Conservation (phyloP, 1,140 invertebrate genomes). For the Drosophila simulans region DNA sequence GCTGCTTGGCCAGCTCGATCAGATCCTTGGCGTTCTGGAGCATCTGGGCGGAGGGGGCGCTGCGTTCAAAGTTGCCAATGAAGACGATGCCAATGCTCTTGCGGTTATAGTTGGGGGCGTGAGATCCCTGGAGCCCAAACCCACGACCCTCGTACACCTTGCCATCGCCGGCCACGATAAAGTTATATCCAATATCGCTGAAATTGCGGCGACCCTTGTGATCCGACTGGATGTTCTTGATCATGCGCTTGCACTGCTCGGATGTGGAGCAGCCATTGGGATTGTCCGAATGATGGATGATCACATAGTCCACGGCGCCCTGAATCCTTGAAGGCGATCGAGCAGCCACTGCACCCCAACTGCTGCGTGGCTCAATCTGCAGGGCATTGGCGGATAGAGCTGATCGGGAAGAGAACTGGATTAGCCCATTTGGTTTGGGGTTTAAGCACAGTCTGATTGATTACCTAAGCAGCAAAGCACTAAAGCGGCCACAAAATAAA, state of each 20-base stretch:
- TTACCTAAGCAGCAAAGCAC: constrained; percentile 59
- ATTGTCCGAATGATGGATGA: constrained; percentile 90
- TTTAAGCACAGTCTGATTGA: constrained; percentile 24
- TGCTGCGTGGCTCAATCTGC: constrained; percentile 75
- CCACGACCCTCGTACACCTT: constrained; percentile 89
- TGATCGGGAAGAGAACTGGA: not conserved
- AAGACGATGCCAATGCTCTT: constrained; percentile 89
- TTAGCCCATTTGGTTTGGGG: constrained; percentile 1
- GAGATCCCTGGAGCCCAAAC: constrained; percentile 88
- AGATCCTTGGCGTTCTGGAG: constrained; percentile 87
- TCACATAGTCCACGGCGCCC: constrained; percentile 88
- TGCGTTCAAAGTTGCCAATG: constrained; percentile 86
- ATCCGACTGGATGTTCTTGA: constrained; percentile 86
- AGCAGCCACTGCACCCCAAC: constrained; percentile 71
- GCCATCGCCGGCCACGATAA: constrained; percentile 86
- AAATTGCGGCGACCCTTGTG: constrained; percentile 87
- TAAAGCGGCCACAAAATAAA: constrained; percentile 44
- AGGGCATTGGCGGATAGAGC: constrained; percentile 44
- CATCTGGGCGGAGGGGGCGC: constrained; percentile 86
- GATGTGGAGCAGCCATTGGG: constrained; percentile 86
- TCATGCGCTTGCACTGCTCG: constrained; percentile 85
- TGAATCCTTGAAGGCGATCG: constrained; percentile 66
- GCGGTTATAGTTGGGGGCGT: constrained; percentile 88
- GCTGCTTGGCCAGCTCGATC: constrained; percentile 87
- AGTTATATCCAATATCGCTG: constrained; percentile 90